Conservation (phyloP, 2,888 invertebrate genomes). For the Aphidoletes aphidimyza region DNA sequence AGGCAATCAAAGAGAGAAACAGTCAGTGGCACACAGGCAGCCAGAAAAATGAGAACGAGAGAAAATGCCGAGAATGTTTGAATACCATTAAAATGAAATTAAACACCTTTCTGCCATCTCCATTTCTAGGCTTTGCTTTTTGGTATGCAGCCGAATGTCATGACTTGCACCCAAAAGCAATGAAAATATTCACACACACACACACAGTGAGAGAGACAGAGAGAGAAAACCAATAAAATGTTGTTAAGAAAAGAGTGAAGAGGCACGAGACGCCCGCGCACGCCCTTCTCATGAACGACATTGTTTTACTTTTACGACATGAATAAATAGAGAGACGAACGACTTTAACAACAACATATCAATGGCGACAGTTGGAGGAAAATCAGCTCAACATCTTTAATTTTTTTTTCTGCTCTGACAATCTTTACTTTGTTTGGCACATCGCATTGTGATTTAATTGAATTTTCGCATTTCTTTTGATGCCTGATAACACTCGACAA, state of each 20-base stretch:
- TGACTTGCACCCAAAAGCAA: too few relatives aligned
- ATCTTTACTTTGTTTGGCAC: conserved; percentile 37
- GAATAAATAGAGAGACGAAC: too few relatives aligned
- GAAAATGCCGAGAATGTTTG: background rate
- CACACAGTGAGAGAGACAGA: too few relatives aligned
- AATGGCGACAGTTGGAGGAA: conserved; percentile 17
- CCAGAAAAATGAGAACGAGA: background rate
- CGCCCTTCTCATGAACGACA: too few relatives aligned
- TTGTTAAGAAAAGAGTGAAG: too few relatives aligned
- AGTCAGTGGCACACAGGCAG: too few relatives aligned
- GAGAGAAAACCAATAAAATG: too few relatives aligned
- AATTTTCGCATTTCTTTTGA: conserved; percentile 39
- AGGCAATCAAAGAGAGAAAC: too few relatives aligned
- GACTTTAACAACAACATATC: background rate
- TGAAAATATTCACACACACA: too few relatives aligned
- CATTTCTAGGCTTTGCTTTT: background rate
- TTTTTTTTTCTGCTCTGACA: conserved; percentile 44
- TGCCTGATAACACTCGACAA: conserved; percentile 22
- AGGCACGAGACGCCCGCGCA: too few relatives aligned
- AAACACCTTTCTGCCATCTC: conserved; percentile 29
- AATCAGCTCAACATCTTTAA: conserved; percentile 23
- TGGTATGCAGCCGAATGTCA: background rate
- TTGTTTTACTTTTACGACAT: too few relatives aligned
- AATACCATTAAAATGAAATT: conserved; percentile 27
- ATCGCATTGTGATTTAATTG: conserved; percentile 43